phyloP scores from a whole-genome alignment of 2,888 invertebrate genomes.

The Caradrina clavipalpis region DNA sequence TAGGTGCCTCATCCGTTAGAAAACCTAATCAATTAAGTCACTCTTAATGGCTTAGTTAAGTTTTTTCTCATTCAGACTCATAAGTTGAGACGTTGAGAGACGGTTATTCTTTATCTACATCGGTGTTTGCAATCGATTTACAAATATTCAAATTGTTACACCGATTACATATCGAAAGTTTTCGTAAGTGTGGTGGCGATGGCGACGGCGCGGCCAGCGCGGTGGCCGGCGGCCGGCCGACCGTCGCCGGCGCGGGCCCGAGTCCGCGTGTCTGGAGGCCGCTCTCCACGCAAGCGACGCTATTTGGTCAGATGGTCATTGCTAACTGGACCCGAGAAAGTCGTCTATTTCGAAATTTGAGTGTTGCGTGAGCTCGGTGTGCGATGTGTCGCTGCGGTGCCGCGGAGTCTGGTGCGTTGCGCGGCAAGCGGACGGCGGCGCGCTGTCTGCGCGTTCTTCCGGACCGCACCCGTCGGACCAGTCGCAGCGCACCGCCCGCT shows the following conservation, averaged over 20 bases:
- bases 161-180: slow-evolving; percentile 58
- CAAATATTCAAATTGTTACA: slow-evolving; percentile 58
- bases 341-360: slow-evolving; percentile 88
- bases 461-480: slow-evolving; percentile 90
- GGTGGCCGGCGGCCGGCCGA: slow-evolving; percentile 41
- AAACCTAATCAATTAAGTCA: slow-evolving; percentile 69
- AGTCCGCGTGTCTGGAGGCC: slow-evolving; percentile 71
- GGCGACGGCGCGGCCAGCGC: slow-evolving; percentile 51
- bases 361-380: slow-evolving; percentile 85
- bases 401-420: slow-evolving; percentile 85
- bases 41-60: slow-evolving; percentile 63
- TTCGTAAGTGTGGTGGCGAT: slow-evolving; percentile 55
- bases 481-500: slow-evolving; percentile 88
- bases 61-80: slow-evolving; percentile 50
- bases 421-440: slow-evolving; percentile 87
- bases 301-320: slow-evolving; percentile 81
- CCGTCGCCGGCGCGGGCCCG: slow-evolving; percentile 52
- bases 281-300: slow-evolving; percentile 71
- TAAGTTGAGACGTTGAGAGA: slow-evolving; percentile 30
- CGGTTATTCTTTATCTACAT: slow-evolving; percentile 40
- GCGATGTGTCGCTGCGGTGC: slow-evolving; percentile 88
- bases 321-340: slow-evolving; percentile 87
- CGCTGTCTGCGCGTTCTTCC: slow-evolving; percentile 89
- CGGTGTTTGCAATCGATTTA: slow-evolving; percentile 56
- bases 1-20: slow-evolving; percentile 74